These are phyloP conservation scores for Enteromius mattozi DNA, from an alignment of 2,797 vertebrate species.

Conservation along the genomic window DNA sequence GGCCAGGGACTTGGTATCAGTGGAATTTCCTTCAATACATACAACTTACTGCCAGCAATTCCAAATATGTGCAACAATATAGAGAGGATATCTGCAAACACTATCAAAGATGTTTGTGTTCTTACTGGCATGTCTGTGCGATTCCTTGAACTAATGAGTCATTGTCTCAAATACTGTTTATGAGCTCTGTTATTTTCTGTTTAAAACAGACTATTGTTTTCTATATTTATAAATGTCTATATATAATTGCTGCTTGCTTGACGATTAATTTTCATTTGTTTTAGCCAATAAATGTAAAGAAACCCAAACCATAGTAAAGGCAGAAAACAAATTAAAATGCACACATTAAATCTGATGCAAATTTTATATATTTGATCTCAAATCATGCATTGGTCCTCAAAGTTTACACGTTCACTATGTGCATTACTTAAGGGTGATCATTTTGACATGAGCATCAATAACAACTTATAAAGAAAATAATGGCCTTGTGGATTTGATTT, in stretches of 20 bases:
- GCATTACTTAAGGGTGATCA: not conserved
- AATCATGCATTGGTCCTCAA: not conserved
- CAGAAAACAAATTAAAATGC: not conserved
- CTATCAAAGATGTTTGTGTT: conserved; percentile 5
- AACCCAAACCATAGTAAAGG: not conserved
- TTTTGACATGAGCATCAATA: not conserved
- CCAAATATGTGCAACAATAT: conserved; percentile 10
- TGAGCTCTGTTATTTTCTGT: not conserved
- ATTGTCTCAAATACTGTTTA: not conserved
- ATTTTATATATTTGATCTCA: not conserved
- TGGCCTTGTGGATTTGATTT: not conserved
- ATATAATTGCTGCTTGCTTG: not conserved
- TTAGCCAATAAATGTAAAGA: not conserved
- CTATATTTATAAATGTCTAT: not conserved
- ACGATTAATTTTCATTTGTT: not conserved
- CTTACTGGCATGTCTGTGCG: not conserved
- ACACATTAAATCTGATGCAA: not conserved
- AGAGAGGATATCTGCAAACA: conserved; percentile 11
- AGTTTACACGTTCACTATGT: not conserved
- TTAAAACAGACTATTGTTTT: not conserved
- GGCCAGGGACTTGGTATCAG: conserved; percentile 2
- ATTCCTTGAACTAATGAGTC: not conserved
- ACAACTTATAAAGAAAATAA: not conserved
- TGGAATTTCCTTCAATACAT: conserved; percentile 30
- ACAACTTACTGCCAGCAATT: conserved; percentile 1